Evolutionary conservation across 2,797 vertebrate genomes (phyloP).

Genomic region (Propithecus perrieri): DNA sequence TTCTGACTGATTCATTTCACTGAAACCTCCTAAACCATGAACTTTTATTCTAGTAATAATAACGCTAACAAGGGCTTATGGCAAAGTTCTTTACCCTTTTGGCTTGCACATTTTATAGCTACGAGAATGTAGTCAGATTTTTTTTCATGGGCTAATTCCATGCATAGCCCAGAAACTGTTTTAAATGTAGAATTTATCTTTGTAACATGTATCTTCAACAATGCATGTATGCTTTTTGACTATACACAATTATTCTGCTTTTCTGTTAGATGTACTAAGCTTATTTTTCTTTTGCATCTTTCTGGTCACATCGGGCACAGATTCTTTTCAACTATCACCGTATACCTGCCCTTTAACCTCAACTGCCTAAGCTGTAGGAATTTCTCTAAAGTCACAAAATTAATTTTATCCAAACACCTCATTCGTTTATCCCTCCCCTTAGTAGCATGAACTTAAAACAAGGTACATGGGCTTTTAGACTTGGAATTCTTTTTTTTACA

Average conservation of each 20-base stretch:
- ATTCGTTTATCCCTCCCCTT: neutral
- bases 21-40: neutral
- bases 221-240: neutral
- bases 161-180: neutral
- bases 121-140: neutral
- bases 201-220: neutral
- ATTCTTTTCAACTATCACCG: neutral
- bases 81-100: neutral
- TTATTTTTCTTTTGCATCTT: neutral
- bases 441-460: neutral
- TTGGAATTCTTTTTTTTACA: neutral
- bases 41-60: neutral
- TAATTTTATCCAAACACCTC: neutral
- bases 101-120: neutral
- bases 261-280: neutral
- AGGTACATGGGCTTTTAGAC: neutral
- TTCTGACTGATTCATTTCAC: constrained; percentile 7
- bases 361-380: neutral
- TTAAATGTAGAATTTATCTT: neutral
- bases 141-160: neutral
- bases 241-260: neutral
- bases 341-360: neutral
- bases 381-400: constrained; percentile 18
- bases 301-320: neutral
- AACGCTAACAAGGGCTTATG: neutral